phyloP scores from a whole-genome alignment of 1,140 invertebrate genomes.

The Himalopsyche phryganea region DNA sequence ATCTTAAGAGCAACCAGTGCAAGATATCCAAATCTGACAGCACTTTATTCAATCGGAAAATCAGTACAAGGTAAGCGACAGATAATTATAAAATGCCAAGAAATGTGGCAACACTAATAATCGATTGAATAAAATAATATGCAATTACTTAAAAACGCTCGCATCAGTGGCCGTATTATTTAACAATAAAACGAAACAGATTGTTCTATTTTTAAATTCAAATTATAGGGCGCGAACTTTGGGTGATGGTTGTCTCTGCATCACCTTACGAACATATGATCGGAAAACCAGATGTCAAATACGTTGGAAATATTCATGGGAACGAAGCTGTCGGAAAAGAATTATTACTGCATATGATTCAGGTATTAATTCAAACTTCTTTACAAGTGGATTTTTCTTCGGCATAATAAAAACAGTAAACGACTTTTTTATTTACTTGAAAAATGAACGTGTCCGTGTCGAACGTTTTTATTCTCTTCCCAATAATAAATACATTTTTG shows the following conservation, averaged over 20 bases:
- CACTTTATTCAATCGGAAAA: slow-evolving; percentile 89
- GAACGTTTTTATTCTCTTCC: too few relatives aligned
- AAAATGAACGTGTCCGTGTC: too few relatives aligned
- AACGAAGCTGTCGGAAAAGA: slow-evolving; percentile 88
- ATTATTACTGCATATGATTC: slow-evolving; percentile 81
- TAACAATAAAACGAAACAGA: too few relatives aligned
- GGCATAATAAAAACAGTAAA: too few relatives aligned
- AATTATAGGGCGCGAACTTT: slow-evolving; percentile 75
- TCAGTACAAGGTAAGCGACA: slow-evolving; percentile 73
- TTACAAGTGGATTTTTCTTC: too few relatives aligned
- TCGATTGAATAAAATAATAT: too few relatives aligned
- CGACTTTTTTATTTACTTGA: too few relatives aligned
- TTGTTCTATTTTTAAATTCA: too few relatives aligned
- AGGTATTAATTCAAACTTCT: slow-evolving; percentile 48
- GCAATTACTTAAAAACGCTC: too few relatives aligned
- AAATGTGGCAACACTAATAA: too few relatives aligned
- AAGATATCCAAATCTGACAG: slow-evolving; percentile 79
- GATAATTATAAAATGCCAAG: not conserved
- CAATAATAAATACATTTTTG: not conserved
- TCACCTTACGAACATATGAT: slow-evolving; percentile 88
- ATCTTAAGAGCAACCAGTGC: slow-evolving; percentile 76
- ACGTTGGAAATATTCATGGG: slow-evolving; percentile 89
- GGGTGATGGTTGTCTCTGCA: slow-evolving; percentile 91
- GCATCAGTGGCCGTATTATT: too few relatives aligned
- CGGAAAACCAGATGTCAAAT: slow-evolving; percentile 88